A percentile compares a stretch with the other conserved stretches of the same genome.
These are phyloP conservation scores for Carcharodon carcharias DNA, from an alignment of 2,797 vertebrate genomes.

Conservation along the genomic window DNA sequence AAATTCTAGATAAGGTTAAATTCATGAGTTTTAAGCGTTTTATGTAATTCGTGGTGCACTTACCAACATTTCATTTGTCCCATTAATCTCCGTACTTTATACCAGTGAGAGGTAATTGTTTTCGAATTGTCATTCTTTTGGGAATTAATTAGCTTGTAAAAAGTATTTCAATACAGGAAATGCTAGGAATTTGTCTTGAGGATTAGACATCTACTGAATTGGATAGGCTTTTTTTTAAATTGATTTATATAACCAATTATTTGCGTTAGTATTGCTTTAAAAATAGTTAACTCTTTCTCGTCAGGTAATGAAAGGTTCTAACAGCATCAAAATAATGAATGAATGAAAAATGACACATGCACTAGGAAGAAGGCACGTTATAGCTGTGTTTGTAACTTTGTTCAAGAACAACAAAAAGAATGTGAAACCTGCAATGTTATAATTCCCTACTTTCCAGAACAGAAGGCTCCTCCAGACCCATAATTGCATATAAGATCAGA, in stretches of 20 bases:
- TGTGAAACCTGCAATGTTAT: neutral
- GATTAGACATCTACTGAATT: neutral
- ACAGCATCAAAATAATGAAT: neutral
- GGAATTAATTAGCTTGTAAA: constrained; percentile 32
- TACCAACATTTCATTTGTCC: constrained; percentile 30
- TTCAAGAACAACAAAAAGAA: neutral
- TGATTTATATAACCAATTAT: constrained; percentile 21
- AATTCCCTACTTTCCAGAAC: neutral
- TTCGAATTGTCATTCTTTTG: neutral
- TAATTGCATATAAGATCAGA: neutral
- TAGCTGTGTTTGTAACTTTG: neutral
- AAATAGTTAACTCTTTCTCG: neutral
- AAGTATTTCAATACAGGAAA: neutral
- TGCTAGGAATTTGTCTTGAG: neutral
- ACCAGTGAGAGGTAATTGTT: constrained; percentile 11
- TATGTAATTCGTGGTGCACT: constrained; percentile 1
- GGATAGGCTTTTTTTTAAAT: neutral
- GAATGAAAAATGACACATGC: neutral
- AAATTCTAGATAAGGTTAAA: constrained; percentile 27
- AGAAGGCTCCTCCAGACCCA: neutral
- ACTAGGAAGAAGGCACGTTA: neutral
- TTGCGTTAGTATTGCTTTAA: neutral
- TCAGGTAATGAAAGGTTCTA: neutral
- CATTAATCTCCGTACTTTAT: constrained; percentile 12
- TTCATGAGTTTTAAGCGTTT: constrained; percentile 22